Evolutionary conservation across 2,888 invertebrate species (phyloP), one percentile per base, ranked within the genome.

Genomic region (Papilio protenor): DNA sequence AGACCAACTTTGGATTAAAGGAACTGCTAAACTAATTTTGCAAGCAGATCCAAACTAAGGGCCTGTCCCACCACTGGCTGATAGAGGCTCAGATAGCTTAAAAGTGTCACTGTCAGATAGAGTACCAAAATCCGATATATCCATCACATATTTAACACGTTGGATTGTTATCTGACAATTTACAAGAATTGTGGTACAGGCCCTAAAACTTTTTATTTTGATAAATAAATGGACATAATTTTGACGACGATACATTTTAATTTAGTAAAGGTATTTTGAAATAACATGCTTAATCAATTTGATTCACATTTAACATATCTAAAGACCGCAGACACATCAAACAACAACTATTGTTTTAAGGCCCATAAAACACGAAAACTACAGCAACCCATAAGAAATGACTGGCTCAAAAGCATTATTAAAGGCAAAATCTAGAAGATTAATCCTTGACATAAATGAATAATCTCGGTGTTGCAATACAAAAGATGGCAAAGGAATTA

Each of bases 401-500:
- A 18, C 52, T 52, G 52, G 1, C 5, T 18, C 1, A 52, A 52
- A 52, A 18, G 18, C 18, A 52, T 18, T 52, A 52, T 52, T 52
- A 52, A 52, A 18, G 18, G 52, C 16, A 18, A 52, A 52, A 52
- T 52, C 16, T 3, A 52, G 16, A 52, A 52, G 2, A 52, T 61
- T 11, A 64, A 64, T 18, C 40, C 66, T 75, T 64, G 71, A 33
- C 59, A 66, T n/a, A 55, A 23, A 45, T 21, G 33, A 27, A 75
- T 75, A 55, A 69, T 45, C 66, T 55, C 64, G 1, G 57, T 52
- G 52, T 75, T 75, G 10, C 75, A 75, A 75, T 47, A 69, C 52
- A 66, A 27, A 61, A 71, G 45, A 40, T 77, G 79, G 74, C 80
- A 80, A 87, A 91, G 90, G 90, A 91, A 90, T 84, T 84, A 84